phyloP scores from a whole-genome alignment of 2,888 invertebrate species.

The Drosophila flavopinicola region DNA sequence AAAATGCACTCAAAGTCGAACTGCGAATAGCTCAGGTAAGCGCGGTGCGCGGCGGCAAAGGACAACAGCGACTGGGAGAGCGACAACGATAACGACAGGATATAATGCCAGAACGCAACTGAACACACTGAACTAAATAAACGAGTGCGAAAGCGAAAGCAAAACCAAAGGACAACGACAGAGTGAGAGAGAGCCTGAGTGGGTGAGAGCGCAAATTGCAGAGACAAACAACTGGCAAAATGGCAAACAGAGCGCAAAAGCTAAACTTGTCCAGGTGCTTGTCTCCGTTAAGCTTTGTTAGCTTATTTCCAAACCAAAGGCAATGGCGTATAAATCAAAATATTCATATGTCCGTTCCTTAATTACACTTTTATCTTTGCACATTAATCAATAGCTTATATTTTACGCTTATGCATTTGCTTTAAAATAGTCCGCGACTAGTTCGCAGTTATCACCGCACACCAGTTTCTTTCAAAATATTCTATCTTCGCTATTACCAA shows the following conservation, averaged over 20 bases:
- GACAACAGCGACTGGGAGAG: slow-evolving; percentile 44
- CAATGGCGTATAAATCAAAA: background rate
- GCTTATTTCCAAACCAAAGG: background rate
- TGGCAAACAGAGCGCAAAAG: slow-evolving; percentile 21
- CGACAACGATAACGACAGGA: slow-evolving; percentile 73
- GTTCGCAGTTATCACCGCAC: no score
- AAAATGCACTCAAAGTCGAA: slow-evolving; percentile 62
- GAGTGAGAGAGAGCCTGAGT: slow-evolving; percentile 23
- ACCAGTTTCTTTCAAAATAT: no score
- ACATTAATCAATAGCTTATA: no score
- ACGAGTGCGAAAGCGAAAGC: slow-evolving; percentile 79
- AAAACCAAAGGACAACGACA: slow-evolving; percentile 74
- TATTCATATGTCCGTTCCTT: no score
- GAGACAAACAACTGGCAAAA: slow-evolving; percentile 4
- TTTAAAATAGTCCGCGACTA: no score
- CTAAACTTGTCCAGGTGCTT: slow-evolving; percentile 20
- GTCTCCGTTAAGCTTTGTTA: slow-evolving; percentile 36
- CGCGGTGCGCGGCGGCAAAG: slow-evolving; percentile 35
- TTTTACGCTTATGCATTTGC: no score
- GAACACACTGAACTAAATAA: slow-evolving; percentile 80
- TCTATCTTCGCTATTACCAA: no score
- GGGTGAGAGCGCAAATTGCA: slow-evolving; percentile 32
- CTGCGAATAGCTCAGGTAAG: slow-evolving; percentile 46
- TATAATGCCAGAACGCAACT: slow-evolving; percentile 73
- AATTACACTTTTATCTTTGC: no score